Percentiles rank a stretch among this genome's conserved stretches.
Evolutionary conservation across 2,797 vertebrate genomes (phyloP).

Genomic region (Gymnoscopelus microlampas): DNA sequence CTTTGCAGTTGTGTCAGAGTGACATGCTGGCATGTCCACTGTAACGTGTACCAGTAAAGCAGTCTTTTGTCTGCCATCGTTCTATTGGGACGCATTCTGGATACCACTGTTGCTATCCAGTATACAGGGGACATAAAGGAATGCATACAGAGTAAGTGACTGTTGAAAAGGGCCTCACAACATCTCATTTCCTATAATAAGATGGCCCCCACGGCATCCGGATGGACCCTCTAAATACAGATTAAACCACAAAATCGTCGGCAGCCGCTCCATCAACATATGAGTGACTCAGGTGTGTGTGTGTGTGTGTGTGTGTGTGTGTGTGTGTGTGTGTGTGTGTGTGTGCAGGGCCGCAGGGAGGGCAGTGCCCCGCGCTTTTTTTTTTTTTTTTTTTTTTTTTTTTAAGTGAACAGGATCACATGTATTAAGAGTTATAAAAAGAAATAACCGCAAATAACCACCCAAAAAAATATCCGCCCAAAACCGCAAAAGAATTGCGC

Average conservation of each 20-base stretch:
- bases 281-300: slow-evolving; percentile 49
- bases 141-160: slow-evolving; percentile 70
- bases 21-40: slow-evolving; percentile 70
- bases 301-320: slow-evolving; percentile 38
- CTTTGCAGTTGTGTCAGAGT: slow-evolving; percentile 67
- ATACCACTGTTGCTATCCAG: slow-evolving; percentile 55
- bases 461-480: too few species aligned
- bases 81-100: slow-evolving; percentile 52
- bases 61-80: slow-evolving; percentile 62
- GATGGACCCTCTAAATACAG: slow-evolving; percentile 83
- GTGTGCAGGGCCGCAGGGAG: too few species aligned
- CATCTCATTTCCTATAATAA: slow-evolving; percentile 81
- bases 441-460: too few species aligned
- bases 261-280: slow-evolving; percentile 76
- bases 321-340: slow-evolving; percentile 28
- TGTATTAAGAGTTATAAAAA: too few species aligned
- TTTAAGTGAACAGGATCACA: too few species aligned
- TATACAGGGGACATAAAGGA: slow-evolving; percentile 67
- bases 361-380: too few species aligned
- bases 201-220: slow-evolving; percentile 79
- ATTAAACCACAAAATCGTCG: slow-evolving; percentile 81
- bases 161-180: slow-evolving; percentile 73
- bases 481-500: too few species aligned
- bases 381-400: too few species aligned
- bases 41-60: slow-evolving; percentile 70